A percentile compares a stretch with the other conserved stretches of the same genome.
Conservation (phyloP, 2,797 vertebrate genomes). For the Neoniphon sammara region DNA sequence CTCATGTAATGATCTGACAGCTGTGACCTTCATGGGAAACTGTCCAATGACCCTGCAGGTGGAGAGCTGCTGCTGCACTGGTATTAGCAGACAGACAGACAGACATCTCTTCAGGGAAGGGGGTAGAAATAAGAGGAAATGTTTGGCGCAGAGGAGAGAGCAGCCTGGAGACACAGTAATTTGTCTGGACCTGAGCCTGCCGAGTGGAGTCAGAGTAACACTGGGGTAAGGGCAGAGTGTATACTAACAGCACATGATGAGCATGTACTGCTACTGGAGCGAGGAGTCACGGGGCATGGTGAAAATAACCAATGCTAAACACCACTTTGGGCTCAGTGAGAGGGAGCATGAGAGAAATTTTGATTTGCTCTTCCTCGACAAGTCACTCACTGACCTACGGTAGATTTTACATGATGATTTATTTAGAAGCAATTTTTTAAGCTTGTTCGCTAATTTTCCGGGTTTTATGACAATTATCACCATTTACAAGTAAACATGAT, state of each 20-base stretch:
- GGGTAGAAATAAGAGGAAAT: conserved; percentile 62
- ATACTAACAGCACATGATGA: conserved; percentile 71
- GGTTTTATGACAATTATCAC: no score
- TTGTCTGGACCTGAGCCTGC: conserved; percentile 69
- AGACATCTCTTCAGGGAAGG: conserved; percentile 63
- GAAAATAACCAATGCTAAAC: conserved; percentile 58
- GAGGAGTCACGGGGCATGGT: conserved; percentile 49
- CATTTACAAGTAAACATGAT: no score
- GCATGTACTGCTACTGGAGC: conserved; percentile 48
- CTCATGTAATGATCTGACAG: conserved; percentile 72
- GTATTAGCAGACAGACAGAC: conserved; percentile 49
- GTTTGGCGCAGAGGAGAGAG: conserved; percentile 58
- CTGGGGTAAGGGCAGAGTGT: conserved; percentile 62
- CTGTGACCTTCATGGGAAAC: conserved; percentile 75
- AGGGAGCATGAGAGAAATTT: conserved; percentile 30
- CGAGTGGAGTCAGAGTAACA: conserved; percentile 55
- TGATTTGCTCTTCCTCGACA: neutral
- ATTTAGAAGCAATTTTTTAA: no score
- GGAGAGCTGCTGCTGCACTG: conserved; percentile 52
- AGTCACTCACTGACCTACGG: conserved; percentile 25
- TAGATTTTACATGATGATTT: conserved; percentile 18
- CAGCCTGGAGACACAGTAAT: conserved; percentile 70
- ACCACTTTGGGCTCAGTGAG: conserved; percentile 47
- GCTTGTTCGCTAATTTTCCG: no score
- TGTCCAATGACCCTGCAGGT: conserved; percentile 68